Percentiles rank a stretch among this genome's conserved stretches.
phyloP scores from a whole-genome alignment of 2,797 vertebrate genomes.

The Myripristis murdjan region DNA sequence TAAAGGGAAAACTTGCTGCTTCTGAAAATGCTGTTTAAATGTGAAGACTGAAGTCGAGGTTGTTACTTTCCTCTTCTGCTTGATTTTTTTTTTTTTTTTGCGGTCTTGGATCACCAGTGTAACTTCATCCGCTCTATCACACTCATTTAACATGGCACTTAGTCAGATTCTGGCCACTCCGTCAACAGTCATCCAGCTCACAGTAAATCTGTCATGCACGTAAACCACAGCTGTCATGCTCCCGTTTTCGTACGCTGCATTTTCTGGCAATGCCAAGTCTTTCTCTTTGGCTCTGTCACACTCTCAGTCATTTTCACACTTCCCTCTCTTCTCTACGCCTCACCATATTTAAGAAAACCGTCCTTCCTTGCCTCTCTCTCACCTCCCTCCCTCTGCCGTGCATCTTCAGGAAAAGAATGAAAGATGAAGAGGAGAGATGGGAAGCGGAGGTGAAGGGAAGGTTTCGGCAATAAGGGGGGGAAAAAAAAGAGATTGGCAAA shows the following conservation, averaged over 20 bases:
- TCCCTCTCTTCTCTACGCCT: constrained; percentile 44
- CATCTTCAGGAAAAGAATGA: background rate
- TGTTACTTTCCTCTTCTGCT: background rate
- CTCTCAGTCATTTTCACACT: constrained; percentile 53
- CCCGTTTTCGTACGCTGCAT: constrained; percentile 38
- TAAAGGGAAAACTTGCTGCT: constrained; percentile 1
- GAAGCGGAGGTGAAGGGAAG: background rate
- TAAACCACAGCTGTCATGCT: constrained; percentile 58
- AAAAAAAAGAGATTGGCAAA: constrained; percentile 10
- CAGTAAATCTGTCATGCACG: constrained; percentile 61
- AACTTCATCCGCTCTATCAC: constrained; percentile 31
- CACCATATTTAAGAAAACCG: constrained; percentile 64
- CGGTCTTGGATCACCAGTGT: constrained; percentile 36
- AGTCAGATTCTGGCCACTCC: constrained; percentile 32
- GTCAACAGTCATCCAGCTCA: constrained; percentile 32
- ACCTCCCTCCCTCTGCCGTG: constrained; percentile 8
- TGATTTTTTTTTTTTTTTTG: constrained; percentile 26
- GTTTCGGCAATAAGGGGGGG: background rate
- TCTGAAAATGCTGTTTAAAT: background rate
- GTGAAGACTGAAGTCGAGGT: constrained; percentile 11
- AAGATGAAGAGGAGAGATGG: background rate
- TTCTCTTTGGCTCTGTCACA: constrained; percentile 45
- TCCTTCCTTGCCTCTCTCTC: constrained; percentile 2
- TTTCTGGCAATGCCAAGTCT: constrained; percentile 42
- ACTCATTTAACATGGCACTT: constrained; percentile 49